Percentiles rank a stretch among this genome's conserved stretches.
These are phyloP conservation scores for Aricia agestis DNA, from an alignment of 1,140 invertebrate genomes.

Conservation along the genomic window DNA sequence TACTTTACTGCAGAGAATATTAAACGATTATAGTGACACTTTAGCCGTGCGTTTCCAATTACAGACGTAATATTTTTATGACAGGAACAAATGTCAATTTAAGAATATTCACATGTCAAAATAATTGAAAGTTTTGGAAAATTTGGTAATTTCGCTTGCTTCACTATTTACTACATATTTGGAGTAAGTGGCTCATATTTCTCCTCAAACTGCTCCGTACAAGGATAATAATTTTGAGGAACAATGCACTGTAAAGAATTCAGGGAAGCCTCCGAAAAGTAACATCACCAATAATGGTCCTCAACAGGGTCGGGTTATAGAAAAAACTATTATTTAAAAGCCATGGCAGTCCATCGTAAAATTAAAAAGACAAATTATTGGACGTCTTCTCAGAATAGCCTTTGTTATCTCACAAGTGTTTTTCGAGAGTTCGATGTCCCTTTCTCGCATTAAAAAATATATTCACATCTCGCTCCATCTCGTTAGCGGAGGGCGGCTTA, in stretches of 20 bases:
- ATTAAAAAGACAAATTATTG: conserved; percentile 77
- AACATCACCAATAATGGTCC: conserved; percentile 61
- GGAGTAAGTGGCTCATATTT: conserved; percentile 27
- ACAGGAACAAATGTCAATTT: neutral
- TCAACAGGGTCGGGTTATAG: conserved; percentile 56
- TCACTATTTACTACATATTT: neutral
- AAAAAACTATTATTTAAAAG: conserved; percentile 68
- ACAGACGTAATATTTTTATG: neutral
- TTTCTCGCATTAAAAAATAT: conserved; percentile 47
- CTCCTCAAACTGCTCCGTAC: conserved; percentile 5
- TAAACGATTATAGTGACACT: neutral
- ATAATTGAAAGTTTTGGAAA: neutral
- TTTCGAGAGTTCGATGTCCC: conserved; percentile 70
- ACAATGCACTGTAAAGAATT: conserved; percentile 70
- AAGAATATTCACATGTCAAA: neutral
- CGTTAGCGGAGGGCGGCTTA: conserved; percentile 64
- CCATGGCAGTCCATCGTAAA: conserved; percentile 70
- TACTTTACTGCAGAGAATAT: conserved; percentile 20
- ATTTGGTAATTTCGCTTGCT: too few species aligned
- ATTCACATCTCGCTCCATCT: conserved; percentile 58
- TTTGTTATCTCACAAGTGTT: conserved; percentile 76
- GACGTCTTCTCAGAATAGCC: conserved; percentile 72
- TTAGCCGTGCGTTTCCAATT: neutral
- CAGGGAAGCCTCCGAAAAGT: conserved; percentile 60
- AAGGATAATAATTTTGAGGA: conserved; percentile 45